A percentile compares a stretch with the other conserved stretches of the same genome.
These are phyloP conservation scores for Burhinus bistriatus DNA, from an alignment of 2,113 vertebrate species.

Conservation along the genomic window DNA sequence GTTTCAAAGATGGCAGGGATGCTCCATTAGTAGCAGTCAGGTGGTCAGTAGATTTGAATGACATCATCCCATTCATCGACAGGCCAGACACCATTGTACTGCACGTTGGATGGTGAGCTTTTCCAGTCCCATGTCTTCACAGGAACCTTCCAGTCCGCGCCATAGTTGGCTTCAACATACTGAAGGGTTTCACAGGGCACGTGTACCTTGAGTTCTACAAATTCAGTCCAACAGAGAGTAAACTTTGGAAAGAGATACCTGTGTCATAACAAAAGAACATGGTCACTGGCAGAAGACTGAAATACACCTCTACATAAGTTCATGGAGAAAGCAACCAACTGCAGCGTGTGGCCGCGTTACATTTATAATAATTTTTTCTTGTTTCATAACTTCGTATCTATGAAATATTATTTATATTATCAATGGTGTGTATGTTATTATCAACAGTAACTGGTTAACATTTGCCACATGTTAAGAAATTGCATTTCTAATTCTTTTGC, in stretches of 20 bases:
- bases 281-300: not conserved
- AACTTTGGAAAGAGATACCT: slow-evolving; percentile 88
- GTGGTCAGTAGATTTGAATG: slow-evolving; percentile 82
- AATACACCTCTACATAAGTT: not conserved
- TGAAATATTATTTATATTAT: not conserved
- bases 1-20: not conserved
- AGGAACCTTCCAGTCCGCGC: slow-evolving; percentile 82
- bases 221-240: slow-evolving; percentile 86
- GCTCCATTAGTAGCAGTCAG: not conserved
- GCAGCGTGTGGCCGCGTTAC: not conserved
- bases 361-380: not conserved
- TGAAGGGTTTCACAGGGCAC: slow-evolving; percentile 84
- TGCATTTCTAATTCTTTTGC: not conserved
- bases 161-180: slow-evolving; percentile 87
- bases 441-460: not conserved
- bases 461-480: not conserved
- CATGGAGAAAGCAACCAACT: not conserved
- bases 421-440: not conserved
- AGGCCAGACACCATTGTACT: slow-evolving; percentile 85
- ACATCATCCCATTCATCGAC: slow-evolving; percentile 84
- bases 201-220: slow-evolving; percentile 80
- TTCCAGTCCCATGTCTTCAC: slow-evolving; percentile 89
- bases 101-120: slow-evolving; percentile 82
- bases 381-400: not conserved
- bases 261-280: not conserved